Conservation (phyloP, 1,140 invertebrate species). For the Habropoda laboriosa region DNA sequence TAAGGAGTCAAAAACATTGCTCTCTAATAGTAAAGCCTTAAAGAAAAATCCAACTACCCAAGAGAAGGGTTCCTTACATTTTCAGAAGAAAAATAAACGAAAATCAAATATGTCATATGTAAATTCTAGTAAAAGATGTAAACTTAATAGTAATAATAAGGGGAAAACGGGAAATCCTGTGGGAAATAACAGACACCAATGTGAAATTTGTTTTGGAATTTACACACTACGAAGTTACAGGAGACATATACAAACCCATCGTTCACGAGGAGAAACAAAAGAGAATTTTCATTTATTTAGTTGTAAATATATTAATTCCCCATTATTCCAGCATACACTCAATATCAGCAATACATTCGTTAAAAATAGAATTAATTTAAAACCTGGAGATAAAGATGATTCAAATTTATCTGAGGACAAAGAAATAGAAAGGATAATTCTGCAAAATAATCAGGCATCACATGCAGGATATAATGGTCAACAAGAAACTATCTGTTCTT, state of each 20-base stretch:
- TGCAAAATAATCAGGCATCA: not conserved
- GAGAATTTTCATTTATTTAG: slow-evolving; percentile 64
- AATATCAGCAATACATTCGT: not conserved
- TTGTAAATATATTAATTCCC: slow-evolving; percentile 61
- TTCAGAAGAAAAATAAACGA: not conserved
- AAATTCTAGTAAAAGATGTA: not conserved
- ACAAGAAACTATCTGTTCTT: slow-evolving; percentile 62
- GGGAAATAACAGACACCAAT: slow-evolving; percentile 25
- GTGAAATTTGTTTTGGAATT: slow-evolving; percentile 62
- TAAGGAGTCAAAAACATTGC: not conserved
- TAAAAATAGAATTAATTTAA: not conserved
- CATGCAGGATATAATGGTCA: not conserved
- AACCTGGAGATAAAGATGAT: not conserved
- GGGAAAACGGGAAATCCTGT: fast-evolving
- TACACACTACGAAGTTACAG: slow-evolving; percentile 45
- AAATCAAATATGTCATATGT: not conserved
- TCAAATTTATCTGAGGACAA: not conserved
- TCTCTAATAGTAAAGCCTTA: not conserved
- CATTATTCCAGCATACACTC: not conserved
- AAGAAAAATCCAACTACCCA: no score
- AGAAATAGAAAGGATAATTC: not conserved
- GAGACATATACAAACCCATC: slow-evolving; percentile 58
- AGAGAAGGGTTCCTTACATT: not conserved
- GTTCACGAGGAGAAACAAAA: slow-evolving; percentile 63
- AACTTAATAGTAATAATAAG: not conserved